These are phyloP conservation scores for Thumatha senex DNA, from an alignment of 2,888 invertebrate genomes.

Conservation along the genomic window DNA sequence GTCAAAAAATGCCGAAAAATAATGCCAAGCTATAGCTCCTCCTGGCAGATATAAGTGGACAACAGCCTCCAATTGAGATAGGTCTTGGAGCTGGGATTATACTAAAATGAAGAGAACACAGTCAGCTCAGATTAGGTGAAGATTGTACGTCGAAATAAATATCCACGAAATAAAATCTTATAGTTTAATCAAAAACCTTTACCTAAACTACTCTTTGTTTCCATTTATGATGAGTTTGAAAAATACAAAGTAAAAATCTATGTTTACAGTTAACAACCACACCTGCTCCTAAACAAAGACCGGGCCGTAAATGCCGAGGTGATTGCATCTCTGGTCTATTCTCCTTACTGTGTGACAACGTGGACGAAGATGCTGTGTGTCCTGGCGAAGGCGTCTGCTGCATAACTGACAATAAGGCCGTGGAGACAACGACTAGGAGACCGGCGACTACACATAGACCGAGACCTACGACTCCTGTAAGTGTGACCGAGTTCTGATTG, in stretches of 20 bases:
- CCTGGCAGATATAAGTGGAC: too few relatives aligned
- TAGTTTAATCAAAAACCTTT: too few relatives aligned
- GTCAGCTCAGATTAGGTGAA: too few relatives aligned
- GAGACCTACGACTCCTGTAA: conserved; percentile 23
- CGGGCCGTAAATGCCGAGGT: conserved; percentile 86
- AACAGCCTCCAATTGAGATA: too few relatives aligned
- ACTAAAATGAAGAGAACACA: too few relatives aligned
- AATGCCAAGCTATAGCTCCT: too few relatives aligned
- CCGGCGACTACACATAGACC: conserved; percentile 54
- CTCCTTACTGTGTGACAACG: conserved; percentile 93
- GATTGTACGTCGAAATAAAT: too few relatives aligned
- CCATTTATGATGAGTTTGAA: too few relatives aligned
- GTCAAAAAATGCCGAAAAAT: too few relatives aligned
- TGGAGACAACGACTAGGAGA: conserved; percentile 60
- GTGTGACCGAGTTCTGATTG: not conserved
- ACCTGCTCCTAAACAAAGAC: conserved; percentile 56
- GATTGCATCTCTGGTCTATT: conserved; percentile 93
- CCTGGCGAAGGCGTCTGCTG: conserved; percentile 92
- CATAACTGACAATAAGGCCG: conserved; percentile 77
- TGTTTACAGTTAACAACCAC: conserved; percentile 58
- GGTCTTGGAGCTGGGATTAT: too few relatives aligned
- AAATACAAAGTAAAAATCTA: not conserved
- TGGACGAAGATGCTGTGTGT: conserved; percentile 91
- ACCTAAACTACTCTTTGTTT: too few relatives aligned
- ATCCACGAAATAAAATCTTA: too few relatives aligned